Percentiles rank a stretch among this genome's conserved stretches.
These are phyloP conservation scores for Nebria ingens DNA, from an alignment of 1,140 invertebrate genomes.

Conservation along the genomic window DNA sequence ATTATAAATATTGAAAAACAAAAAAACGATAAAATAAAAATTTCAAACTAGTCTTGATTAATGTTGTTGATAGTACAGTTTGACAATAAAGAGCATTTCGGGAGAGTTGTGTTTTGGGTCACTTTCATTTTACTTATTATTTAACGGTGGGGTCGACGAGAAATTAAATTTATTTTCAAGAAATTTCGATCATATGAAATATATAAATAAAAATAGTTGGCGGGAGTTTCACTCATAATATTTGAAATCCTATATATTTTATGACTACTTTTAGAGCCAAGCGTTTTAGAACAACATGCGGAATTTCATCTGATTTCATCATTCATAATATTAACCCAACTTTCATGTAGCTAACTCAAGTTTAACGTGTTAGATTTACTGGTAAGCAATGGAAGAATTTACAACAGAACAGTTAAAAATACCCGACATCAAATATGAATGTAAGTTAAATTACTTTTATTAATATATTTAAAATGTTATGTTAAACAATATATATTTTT, in stretches of 20 bases:
- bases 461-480: constrained; percentile 6
- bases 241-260: not conserved
- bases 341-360: not conserved
- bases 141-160: not conserved
- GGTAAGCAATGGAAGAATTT: constrained; percentile 36
- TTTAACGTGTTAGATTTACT: not conserved
- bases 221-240: not conserved
- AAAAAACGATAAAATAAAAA: constrained; percentile 34
- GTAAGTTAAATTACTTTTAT: constrained; percentile 39
- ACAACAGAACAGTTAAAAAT: constrained; percentile 43
- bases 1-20: constrained; percentile 34
- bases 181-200: not conserved
- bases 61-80: constrained; percentile 32
- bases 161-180: not conserved
- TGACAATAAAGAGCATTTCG: constrained; percentile 33
- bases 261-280: not conserved
- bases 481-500: constrained; percentile 13
- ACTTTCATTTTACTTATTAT: not conserved
- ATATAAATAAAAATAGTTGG: not conserved
- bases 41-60: constrained; percentile 32
- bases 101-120: constrained; percentile 25
- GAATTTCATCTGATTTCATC: too few species aligned
- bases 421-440: constrained; percentile 56
- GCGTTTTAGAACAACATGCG: too few species aligned
- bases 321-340: too few species aligned